Conservation (phyloP, 2,888 invertebrate species). For the Antheraea assamensis region DNA sequence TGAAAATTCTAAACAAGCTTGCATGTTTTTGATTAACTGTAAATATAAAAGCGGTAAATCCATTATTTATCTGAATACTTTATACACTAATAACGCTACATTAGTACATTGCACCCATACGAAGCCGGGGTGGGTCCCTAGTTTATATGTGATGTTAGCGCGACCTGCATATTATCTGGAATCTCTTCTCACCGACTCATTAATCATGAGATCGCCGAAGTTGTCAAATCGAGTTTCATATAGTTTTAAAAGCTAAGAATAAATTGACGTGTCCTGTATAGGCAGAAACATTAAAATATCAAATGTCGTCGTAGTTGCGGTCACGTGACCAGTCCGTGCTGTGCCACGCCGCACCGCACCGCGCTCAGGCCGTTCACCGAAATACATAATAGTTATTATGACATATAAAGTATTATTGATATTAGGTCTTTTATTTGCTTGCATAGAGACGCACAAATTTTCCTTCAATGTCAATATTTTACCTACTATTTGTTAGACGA, state of each 20-base stretch:
- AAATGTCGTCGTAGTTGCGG: not conserved
- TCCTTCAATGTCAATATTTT: too few relatives aligned
- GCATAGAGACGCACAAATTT: not conserved
- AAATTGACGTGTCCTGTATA: not conserved
- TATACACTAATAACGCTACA: too few relatives aligned
- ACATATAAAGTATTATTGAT: not conserved
- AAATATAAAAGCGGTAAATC: too few relatives aligned
- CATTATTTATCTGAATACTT: too few relatives aligned
- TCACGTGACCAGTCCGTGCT: not conserved
- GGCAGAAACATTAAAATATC: conserved; percentile 1
- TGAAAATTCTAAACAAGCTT: too few relatives aligned
- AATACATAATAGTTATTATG: not conserved
- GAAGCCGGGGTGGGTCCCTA: too few relatives aligned
- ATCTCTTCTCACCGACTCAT: not conserved
- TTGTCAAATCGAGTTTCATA: not conserved
- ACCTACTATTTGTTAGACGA: too few relatives aligned
- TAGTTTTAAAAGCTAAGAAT: not conserved
- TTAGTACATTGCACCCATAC: too few relatives aligned
- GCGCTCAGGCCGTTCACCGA: not conserved
- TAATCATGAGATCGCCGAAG: not conserved
- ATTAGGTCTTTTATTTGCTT: not conserved
- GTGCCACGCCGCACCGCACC: not conserved
- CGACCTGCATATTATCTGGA: not conserved
- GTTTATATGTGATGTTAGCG: not conserved
- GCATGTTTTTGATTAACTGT: too few relatives aligned